Evolutionary conservation across 2,888 invertebrate species (phyloP), one percentile per base, ranked within the genome.

Genomic region (Zhengitettix transpicula): DNA sequence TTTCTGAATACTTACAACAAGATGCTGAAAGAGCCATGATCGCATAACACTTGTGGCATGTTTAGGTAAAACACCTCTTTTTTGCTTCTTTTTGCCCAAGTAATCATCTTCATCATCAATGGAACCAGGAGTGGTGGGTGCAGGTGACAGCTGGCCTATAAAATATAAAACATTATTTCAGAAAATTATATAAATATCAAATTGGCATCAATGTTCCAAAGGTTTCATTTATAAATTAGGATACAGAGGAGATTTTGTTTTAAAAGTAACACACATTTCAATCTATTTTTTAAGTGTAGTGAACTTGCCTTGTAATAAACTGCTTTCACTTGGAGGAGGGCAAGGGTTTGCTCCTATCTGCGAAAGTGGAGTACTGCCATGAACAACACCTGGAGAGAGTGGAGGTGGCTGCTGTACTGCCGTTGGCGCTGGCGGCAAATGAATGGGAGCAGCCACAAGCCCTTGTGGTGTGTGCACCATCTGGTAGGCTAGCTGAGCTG

Each of bases 41-140:
- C 95, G 77, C 92, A 96, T 92, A 65, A 92, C 92, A 74, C 93
- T 93, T 58, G 96, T 97, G 65, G 96, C 96, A 71, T 92, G 91
- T 69, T 96, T 87, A 42, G 96, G 96, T 69, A 97, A 79, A 65
- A 96, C 93, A 14, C 96, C 95, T 14, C 96, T 79, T 75, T 90
- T 90, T 68, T 84, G 86, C 65, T 75, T 75, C 66, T 73, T 74
- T 67, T 83, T 80, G 65, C 81, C 76, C 72, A 64, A 51, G 58
- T 65, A 65, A 67, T 78, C 78, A 67, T 79, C 77, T 65, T 80
- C 80, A 66, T 80, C 80, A 56, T 77, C 78, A 52, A 78, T 78
- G 40, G 79, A 79, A 55, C 79, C 78, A 1, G 78, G 74, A 61
- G 80, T 80, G 57, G 80, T 81, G 58, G 83, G 81, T 42, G 81